Base-by-base conservation (phyloP, 2,797 vertebrate genomes). In the Phalanger gymnotis region DNA sequence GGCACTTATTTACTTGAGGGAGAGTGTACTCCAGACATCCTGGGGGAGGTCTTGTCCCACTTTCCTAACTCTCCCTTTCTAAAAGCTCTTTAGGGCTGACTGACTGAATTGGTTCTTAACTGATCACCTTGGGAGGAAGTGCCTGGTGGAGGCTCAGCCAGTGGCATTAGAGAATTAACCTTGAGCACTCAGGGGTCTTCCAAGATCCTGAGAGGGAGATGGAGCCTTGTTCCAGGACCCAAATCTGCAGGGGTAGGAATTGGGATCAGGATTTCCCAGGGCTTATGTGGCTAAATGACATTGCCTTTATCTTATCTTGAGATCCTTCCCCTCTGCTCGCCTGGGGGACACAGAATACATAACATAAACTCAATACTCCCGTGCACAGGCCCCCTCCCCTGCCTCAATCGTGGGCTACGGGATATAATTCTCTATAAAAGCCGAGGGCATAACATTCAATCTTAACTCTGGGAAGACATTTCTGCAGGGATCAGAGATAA, bases 401-500 rank as follows among this genome's bases (percentile, higher is more conserved):
- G 5, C 22, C n/a, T 12, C 73, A 10, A 27, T 87, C 40, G 4
- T 25, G 73, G 40, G 40, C 34, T 87, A 27, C 4, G 2, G 73
- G 73, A 47, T 47, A 47, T 11, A 31, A 93, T 13, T 47, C 73
- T 92, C 61, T 61, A 54, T 93, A 93, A 40, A 95, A 27, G 47
- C 34, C 25, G 19, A 90, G 11, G 40, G 56, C 53, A 53, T 25
- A 87, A 89, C 92, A 57, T 53, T 94, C 93, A 92, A 90, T 12
- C 52, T 12, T 5, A 90, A 40, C 90, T 93, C 47, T 47, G 14
- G 2, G 54, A 93, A 54, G 94, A n/a, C 28, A 91, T 81, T 95
- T 93, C 92, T 91, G 54, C 73, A 54, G 31, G 52, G 89, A 96
- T 66, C 73, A 54, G 34, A 95, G 53, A 92, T 91, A 90, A 92